Percentiles rank a stretch among this genome's conserved stretches.
These are phyloP conservation scores for Myotis vivesi DNA, from an alignment of 2,797 vertebrate species.

Conservation along the genomic window DNA sequence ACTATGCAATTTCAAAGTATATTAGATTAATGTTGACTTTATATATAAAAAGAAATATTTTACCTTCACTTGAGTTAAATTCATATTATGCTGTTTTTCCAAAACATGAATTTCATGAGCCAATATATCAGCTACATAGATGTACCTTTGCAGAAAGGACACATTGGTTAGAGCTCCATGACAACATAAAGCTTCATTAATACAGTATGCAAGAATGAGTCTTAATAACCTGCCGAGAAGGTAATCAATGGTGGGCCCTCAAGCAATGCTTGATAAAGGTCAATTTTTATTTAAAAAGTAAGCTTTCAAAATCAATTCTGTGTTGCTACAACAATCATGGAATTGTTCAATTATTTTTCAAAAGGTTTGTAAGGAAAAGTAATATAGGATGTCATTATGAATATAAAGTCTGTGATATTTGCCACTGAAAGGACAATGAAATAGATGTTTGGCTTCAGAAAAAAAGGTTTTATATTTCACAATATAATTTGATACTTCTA, in stretches of 20 bases:
- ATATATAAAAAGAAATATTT: constrained; percentile 50
- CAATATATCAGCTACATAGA: constrained; percentile 84
- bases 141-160: constrained; percentile 81
- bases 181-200: constrained; percentile 5
- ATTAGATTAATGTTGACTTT: neutral
- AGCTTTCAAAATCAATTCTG: constrained; percentile 52
- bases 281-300: constrained; percentile 68
- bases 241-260: constrained; percentile 45
- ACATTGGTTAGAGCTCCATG: constrained; percentile 37
- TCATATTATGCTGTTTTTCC: constrained; percentile 85
- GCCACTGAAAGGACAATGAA: constrained; percentile 16
- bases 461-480: neutral
- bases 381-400: constrained; percentile 32
- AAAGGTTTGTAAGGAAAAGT: constrained; percentile 39
- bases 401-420: constrained; percentile 26
- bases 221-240: constrained; percentile 52
- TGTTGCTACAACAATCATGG: neutral
- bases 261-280: constrained; percentile 64
- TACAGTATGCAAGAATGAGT: neutral
- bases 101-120: constrained; percentile 82
- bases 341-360: constrained; percentile 57
- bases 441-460: neutral
- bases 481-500: constrained; percentile 22
- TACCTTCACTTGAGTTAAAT: constrained; percentile 85
- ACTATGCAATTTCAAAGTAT: neutral